A percentile compares a stretch with the other conserved stretches of the same genome.
Conservation (phyloP, 2,888 invertebrate species). For the Melanostoma mellinum region DNA sequence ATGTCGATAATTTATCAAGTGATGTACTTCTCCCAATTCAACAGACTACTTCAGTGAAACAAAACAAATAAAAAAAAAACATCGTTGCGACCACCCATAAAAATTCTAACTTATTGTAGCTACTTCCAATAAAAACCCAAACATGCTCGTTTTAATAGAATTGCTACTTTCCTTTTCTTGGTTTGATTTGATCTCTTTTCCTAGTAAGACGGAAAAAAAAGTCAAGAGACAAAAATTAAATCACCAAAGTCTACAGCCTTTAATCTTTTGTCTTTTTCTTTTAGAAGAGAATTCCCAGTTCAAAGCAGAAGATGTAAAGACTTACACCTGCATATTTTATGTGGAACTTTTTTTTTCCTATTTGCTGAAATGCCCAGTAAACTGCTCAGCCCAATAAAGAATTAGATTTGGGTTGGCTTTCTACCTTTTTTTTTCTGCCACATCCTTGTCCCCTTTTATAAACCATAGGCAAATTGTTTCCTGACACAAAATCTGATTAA, state of each 20-base stretch:
- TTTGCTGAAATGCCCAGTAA: conserved; percentile 19
- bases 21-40: no score
- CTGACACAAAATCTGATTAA: conserved; percentile 37
- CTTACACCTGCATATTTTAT: conserved; percentile 41
- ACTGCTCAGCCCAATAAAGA: conserved; percentile 26
- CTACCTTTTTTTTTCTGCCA: not conserved
- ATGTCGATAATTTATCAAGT: no score
- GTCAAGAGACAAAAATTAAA: conserved; percentile 14
- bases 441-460: not conserved
- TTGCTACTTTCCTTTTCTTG: no score
- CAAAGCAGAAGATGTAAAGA: conserved; percentile 23
- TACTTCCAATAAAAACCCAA: no score
- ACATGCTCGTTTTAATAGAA: no score
- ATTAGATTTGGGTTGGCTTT: not conserved
- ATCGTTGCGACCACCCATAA: no score
- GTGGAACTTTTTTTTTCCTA: conserved; percentile 9
- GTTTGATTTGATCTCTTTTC: no score
- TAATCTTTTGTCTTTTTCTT: not conserved
- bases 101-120: no score
- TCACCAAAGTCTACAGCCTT: conserved; percentile 6
- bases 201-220: no score
- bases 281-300: not conserved
- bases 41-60: no score
- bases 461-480: conserved; percentile 41
- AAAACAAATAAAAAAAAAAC: no score